Evolutionary conservation across 2,888 invertebrate genomes (phyloP), one percentile per base, ranked within the genome.

Genomic region (Ectemnius continuus): DNA sequence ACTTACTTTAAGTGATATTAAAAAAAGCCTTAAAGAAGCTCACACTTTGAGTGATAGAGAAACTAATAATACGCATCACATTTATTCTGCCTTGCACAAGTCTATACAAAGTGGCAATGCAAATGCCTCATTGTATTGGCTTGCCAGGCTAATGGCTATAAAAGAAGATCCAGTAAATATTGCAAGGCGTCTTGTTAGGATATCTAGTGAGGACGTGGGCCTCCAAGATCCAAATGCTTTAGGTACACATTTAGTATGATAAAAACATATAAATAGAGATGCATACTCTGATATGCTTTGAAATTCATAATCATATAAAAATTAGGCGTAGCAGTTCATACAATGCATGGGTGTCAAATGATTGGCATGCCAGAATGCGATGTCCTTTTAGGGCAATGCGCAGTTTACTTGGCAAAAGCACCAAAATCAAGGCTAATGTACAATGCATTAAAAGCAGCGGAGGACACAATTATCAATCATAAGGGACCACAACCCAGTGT

Each of bases 301-400:
- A 23, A 23, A 36, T 18, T 65, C 8, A 18, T 8, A 23, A 5
- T 16, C 47, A 46, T 16, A 26, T 16, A 11, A 20, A 28, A 67
- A 67, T 36, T 23, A 95, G 95, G 95, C 61, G 90, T 95, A 82
- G 94, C 96, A 0, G 94, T 96, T 16, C 92, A 95, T 2, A 94
- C 95, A 46, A 93, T 95, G 91, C 94, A 96, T 84, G 96, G 95
- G 1, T 95, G 95, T 86, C 95, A 96, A 86, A 91, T 95, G 64
- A 91, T 96, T 58, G 96, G 96, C 14, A 94, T 94, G 95, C 96
- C 96, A 0, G 96, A 96, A 86, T 94, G 95, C 84, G 95, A 95
- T 87, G 94, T 95, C 11, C 91, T 95, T 69, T 89, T 96, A 18
- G 95, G 94, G 11, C 95, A 96, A 86, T 95, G 95, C 86, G 94